A percentile compares a stretch with the other conserved stretches of the same genome.
Evolutionary conservation across 2,888 invertebrate genomes (phyloP).

Genomic region (Hesperia comma): DNA sequence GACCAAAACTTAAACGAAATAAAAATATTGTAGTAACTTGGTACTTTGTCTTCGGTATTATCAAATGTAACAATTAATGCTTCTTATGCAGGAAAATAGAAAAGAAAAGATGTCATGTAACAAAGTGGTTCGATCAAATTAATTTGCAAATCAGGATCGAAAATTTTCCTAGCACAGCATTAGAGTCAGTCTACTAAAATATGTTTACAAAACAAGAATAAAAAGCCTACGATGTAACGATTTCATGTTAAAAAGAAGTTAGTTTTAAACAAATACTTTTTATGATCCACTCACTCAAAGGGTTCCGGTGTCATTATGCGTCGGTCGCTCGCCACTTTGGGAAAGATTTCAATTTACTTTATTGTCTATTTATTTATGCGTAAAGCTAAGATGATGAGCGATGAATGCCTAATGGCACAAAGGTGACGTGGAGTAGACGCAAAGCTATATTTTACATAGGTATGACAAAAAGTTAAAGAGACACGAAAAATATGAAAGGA

Average conservation of each 20-base stretch:
- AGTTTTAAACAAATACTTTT: constrained; percentile 47
- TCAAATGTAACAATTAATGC: no score
- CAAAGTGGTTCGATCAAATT: no score
- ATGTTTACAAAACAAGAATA: constrained; percentile 5
- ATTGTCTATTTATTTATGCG: constrained; percentile 83
- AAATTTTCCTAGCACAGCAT: no score
- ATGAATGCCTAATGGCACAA: constrained; percentile 56
- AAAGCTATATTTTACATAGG: background rate
- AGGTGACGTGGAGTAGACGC: constrained; percentile 51
- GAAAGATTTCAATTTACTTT: constrained; percentile 80
- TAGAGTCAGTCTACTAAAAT: background rate
- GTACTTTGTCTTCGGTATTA: no score
- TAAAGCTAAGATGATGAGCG: constrained; percentile 74
- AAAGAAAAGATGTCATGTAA: no score
- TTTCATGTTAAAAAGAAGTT: constrained; percentile 19
- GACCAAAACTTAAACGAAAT: no score
- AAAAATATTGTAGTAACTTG: no score
- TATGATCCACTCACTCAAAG: constrained; percentile 61
- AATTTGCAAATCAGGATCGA: no score
- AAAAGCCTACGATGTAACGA: constrained; percentile 19
- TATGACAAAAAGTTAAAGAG: no score
- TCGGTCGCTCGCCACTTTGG: constrained; percentile 63
- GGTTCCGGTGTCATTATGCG: constrained; percentile 75
- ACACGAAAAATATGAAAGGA: no score
- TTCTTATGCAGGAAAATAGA: no score